These are phyloP conservation scores for Camelus dromedarius DNA, from an alignment of 2,113 vertebrate species.

Conservation along the genomic window DNA sequence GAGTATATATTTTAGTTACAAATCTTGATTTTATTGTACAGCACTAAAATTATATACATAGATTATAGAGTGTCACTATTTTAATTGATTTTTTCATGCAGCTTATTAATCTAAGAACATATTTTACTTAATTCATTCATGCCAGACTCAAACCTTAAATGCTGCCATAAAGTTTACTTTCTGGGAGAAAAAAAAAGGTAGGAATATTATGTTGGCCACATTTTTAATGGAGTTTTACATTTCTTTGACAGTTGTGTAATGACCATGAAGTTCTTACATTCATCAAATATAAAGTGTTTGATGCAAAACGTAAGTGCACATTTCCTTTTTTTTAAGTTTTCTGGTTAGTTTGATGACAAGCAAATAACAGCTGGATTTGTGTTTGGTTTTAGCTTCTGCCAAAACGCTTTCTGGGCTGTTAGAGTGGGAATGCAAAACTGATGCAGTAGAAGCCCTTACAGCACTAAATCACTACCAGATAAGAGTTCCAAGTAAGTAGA, in stretches of 20 bases:
- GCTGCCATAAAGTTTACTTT: neutral
- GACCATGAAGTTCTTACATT: conserved; percentile 96
- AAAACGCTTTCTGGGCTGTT: conserved; percentile 97
- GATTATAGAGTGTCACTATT: conserved; percentile 17
- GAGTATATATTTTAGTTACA: neutral
- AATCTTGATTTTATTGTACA: conserved; percentile 33
- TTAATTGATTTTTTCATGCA: conserved; percentile 14
- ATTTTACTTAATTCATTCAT: conserved; percentile 22
- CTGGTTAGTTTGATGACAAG: conserved; percentile 1
- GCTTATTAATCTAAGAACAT: conserved; percentile 6
- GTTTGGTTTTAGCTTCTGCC: conserved; percentile 91
- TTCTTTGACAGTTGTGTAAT: conserved; percentile 93
- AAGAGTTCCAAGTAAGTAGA: conserved; percentile 96
- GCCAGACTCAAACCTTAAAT: neutral
- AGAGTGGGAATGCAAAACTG: conserved; percentile 98
- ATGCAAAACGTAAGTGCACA: conserved; percentile 95
- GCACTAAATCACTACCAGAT: conserved; percentile 99
- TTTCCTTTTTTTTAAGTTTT: neutral
- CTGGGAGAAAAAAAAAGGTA: neutral
- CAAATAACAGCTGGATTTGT: neutral
- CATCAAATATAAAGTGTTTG: conserved; percentile 98
- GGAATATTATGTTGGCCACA: neutral
- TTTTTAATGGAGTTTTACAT: conserved; percentile 74
- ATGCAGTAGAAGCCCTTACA: conserved; percentile 97
- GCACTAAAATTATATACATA: neutral